phyloP scores from a whole-genome alignment of 2,113 vertebrate species.

The Scatophagus argus region DNA sequence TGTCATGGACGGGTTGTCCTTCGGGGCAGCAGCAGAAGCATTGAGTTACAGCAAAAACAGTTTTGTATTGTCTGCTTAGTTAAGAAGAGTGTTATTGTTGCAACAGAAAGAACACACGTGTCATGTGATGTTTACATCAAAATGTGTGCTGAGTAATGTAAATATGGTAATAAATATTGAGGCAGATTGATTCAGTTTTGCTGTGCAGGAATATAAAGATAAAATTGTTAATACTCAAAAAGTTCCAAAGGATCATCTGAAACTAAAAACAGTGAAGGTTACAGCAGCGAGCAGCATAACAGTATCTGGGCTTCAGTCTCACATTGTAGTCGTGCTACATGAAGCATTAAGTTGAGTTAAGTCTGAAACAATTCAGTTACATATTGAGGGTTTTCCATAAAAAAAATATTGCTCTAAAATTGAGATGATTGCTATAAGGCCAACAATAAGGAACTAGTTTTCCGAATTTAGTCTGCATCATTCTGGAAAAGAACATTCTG shows the following conservation, averaged over 20 bases:
- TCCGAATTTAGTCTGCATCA: too few relatives aligned
- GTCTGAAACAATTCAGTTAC: too few relatives aligned
- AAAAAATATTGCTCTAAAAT: too few relatives aligned
- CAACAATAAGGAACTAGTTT: too few relatives aligned
- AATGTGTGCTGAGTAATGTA: background rate
- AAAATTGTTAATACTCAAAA: background rate
- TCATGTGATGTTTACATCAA: background rate
- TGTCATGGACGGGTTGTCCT: slow-evolving; percentile 43
- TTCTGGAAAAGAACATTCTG: too few relatives aligned
- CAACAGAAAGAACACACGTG: background rate
- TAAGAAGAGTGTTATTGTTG: background rate
- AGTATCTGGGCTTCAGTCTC: background rate
- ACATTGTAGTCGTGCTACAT: background rate
- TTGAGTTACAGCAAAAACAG: slow-evolving; percentile 45
- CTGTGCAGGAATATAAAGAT: background rate
- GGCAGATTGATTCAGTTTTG: too few relatives aligned
- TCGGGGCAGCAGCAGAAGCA: background rate
- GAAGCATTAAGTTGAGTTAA: background rate
- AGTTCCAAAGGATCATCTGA: background rate
- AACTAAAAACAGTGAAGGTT: background rate
- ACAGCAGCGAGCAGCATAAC: slow-evolving; percentile 1
- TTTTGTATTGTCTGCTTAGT: background rate
- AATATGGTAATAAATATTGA: background rate
- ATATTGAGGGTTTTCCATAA: too few relatives aligned
- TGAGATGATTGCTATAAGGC: too few relatives aligned